A percentile compares a stretch with the other conserved stretches of the same genome.
phyloP scores from a whole-genome alignment of 2,113 vertebrate genomes.

The Cathartes aura region DNA sequence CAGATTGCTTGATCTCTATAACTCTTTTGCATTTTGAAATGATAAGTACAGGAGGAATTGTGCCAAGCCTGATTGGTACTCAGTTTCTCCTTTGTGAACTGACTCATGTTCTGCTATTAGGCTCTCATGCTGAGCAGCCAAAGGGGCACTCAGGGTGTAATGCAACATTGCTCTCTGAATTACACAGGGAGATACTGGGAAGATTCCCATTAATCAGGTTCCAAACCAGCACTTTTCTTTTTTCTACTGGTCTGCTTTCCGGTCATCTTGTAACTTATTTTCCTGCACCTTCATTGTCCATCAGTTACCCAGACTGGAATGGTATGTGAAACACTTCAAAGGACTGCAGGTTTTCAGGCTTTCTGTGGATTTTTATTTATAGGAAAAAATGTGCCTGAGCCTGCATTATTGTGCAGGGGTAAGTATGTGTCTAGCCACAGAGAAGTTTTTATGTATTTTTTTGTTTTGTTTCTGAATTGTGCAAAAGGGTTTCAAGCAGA shows the following conservation, averaged over 20 bases:
- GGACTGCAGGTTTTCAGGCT: not conserved
- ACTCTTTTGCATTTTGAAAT: not conserved
- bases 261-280: not conserved
- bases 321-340: not conserved
- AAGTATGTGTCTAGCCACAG: not conserved
- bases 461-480: not conserved
- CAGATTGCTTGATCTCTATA: not conserved
- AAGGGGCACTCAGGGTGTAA: not conserved
- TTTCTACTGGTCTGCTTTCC: not conserved
- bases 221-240: not conserved
- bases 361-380: not conserved
- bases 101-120: not conserved
- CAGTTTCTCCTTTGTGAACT: not conserved
- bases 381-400: not conserved
- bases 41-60: not conserved
- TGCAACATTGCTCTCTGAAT: not conserved
- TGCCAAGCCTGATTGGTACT: not conserved
- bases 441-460: not conserved
- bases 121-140: not conserved
- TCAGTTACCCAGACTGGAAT: not conserved
- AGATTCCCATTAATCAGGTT: constrained; percentile 3
- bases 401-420: not conserved
- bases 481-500: not conserved
- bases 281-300: not conserved
- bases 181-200: not conserved